Conservation (phyloP, 2,113 vertebrate species). For the Athene cunicularia region DNA sequence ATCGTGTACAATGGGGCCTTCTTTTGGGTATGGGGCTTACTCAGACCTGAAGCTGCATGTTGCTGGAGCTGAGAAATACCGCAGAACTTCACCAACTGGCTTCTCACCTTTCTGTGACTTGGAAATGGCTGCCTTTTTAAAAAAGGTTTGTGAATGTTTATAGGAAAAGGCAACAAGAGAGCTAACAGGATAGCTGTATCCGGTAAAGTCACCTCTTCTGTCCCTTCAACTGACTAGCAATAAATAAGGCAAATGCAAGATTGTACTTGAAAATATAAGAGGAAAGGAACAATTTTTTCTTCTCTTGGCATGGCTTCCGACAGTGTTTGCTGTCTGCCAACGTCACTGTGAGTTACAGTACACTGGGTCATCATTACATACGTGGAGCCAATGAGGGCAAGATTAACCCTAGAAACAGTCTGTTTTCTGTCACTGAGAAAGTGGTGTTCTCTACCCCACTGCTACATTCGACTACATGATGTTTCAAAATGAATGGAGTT, state of each 20-base stretch:
- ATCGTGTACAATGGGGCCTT: neutral
- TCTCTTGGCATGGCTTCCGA: neutral
- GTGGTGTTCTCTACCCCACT: neutral
- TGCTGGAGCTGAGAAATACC: neutral
- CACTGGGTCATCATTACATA: neutral
- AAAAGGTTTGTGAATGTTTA: neutral
- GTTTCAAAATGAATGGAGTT: neutral
- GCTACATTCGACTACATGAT: neutral
- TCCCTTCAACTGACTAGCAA: neutral
- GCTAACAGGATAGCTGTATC: neutral
- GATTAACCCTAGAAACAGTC: neutral
- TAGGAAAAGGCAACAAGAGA: neutral
- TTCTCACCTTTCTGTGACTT: neutral
- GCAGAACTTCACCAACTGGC: fast-evolving
- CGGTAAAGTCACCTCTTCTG: neutral
- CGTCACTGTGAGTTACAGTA: neutral
- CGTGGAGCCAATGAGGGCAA: neutral
- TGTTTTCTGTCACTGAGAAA: neutral
- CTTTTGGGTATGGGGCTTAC: neutral
- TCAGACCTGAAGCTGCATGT: neutral
- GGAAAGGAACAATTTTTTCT: neutral
- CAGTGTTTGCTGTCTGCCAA: neutral
- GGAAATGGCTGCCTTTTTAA: neutral
- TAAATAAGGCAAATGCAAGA: constrained; percentile 10
- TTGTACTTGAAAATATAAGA: constrained; percentile 14